Percentiles rank a stretch among this genome's conserved stretches.
phyloP scores from a whole-genome alignment of 2,888 invertebrate species.

The Chorisops tibialis region DNA sequence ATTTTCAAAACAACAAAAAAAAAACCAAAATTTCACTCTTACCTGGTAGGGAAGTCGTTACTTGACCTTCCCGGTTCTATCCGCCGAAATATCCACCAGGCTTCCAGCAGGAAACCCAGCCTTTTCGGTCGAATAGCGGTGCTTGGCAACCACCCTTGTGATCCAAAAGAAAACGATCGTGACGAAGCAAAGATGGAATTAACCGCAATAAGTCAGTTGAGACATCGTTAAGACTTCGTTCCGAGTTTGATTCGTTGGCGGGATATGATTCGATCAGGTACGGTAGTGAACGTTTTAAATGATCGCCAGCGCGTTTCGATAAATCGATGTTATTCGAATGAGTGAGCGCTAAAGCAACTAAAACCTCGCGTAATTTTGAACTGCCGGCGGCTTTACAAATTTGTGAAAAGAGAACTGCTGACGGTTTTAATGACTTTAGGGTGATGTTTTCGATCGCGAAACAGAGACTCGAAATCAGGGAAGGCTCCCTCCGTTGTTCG shows the following conservation, averaged over 20 bases:
- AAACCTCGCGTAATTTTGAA: too few relatives aligned
- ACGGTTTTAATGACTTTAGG: constrained; percentile 78
- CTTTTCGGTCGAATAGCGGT: too few relatives aligned
- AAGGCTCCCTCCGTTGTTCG: constrained; percentile 77
- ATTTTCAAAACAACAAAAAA: too few relatives aligned
- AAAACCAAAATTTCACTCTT: too few relatives aligned
- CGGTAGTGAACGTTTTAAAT: constrained; percentile 77
- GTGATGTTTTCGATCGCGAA: constrained; percentile 78
- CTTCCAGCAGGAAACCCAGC: too few relatives aligned
- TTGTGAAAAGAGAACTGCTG: constrained; percentile 76
- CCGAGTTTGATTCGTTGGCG: constrained; percentile 84
- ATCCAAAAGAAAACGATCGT: too few relatives aligned
- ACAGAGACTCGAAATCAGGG: too few relatives aligned
- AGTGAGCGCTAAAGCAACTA: constrained; percentile 79
- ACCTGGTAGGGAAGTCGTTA: too few relatives aligned
- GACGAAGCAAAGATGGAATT: constrained; percentile 63
- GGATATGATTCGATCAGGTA: constrained; percentile 80
- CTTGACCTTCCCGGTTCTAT: too few relatives aligned
- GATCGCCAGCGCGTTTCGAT: constrained; percentile 68
- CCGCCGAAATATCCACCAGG: too few relatives aligned
- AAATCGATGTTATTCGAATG: constrained; percentile 77
- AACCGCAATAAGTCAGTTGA: constrained; percentile 85
- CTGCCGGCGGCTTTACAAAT: too few relatives aligned
- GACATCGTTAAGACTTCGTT: constrained; percentile 84
- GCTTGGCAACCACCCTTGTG: too few relatives aligned